Conservation (phyloP, 2,113 vertebrate genomes). For the Felis catus region F.catus_Fca126_mat1.0 CM031424.1:7516501-7517000, state of each 20-base stretch:
- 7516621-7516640: too few species aligned
- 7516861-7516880: not conserved
- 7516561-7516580: too few species aligned
- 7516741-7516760: constrained; percentile 9
- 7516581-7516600: too few species aligned
- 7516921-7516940: not conserved
- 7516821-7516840: not conserved
- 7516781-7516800: not conserved
- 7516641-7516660: too few species aligned
- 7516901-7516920: not conserved
- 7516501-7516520: too few species aligned
- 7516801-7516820: not conserved
- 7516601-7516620: too few species aligned
- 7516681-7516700: too few species aligned
- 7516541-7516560: too few species aligned
- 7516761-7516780: constrained; percentile 8
- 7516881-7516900: not conserved
- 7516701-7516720: too few species aligned
- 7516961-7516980: not conserved
- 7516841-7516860: not conserved
- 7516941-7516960: not conserved
- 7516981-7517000: not conserved
- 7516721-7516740: not conserved
- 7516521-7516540: too few species aligned
- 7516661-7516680: too few species aligned